Conservation (phyloP, 2,113 vertebrate species). For the Mirza zaza region DNA sequence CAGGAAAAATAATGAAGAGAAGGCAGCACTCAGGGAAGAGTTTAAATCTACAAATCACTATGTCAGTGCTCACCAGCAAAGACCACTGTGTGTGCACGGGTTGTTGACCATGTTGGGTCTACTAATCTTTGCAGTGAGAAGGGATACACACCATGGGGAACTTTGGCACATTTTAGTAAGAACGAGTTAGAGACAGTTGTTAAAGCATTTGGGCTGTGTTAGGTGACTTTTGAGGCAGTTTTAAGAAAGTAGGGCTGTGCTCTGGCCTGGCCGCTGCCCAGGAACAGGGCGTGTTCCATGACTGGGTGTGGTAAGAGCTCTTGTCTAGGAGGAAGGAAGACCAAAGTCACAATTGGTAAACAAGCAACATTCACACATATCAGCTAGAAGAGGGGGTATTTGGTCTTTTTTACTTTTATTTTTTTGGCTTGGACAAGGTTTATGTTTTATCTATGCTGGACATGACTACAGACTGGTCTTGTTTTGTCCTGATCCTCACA, state of each 20-base stretch:
- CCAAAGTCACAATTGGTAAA: neutral
- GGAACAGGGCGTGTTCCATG: rapidly evolving
- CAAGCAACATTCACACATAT: neutral
- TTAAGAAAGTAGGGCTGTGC: neutral
- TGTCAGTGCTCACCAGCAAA: rapidly evolving
- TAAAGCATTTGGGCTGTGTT: neutral
- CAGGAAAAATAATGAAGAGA: neutral
- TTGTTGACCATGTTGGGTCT: neutral
- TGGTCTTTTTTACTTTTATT: neutral
- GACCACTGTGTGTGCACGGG: rapidly evolving
- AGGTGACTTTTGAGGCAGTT: neutral
- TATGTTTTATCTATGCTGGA: neutral
- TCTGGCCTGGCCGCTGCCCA: neutral
- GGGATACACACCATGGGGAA: rapidly evolving
- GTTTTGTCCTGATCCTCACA: rapidly evolving
- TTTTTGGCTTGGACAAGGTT: neutral
- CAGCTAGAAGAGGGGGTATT: neutral
- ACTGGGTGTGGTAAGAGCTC: neutral
- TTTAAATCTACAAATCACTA: neutral
- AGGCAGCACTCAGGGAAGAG: neutral
- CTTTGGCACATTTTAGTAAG: neutral
- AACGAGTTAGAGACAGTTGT: rapidly evolving
- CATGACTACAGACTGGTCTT: neutral
- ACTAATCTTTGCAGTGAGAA: neutral
- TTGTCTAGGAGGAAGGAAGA: neutral